Evolutionary conservation across 1,140 invertebrate species (phyloP), one percentile per base, ranked within the genome.

Genomic region (Drosophila bipectinata): DNA sequence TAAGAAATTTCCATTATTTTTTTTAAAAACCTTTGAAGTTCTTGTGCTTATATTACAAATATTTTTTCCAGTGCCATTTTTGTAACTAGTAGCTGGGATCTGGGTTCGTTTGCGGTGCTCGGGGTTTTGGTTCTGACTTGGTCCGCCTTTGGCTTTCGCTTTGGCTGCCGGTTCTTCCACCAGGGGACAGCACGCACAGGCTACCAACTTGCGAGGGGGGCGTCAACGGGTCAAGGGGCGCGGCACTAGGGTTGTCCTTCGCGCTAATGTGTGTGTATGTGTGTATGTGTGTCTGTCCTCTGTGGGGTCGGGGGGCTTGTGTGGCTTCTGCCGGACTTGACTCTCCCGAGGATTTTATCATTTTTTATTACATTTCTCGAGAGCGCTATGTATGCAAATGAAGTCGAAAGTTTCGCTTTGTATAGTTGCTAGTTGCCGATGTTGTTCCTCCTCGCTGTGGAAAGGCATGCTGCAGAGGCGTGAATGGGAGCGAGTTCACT

Each of bases 311-410:
- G 9, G 32, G 32, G 41, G 41, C 41, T 44, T 54, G 21, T 44
- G 48, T 37, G 30, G 41, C 10, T 44, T 44, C 41, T 44, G 51
- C 48, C 12, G 54, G 15, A 55, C 54, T 58, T 51, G 7, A n/a
- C 60, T 84, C 81, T 79, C 80, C 53, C 14, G 83, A 88, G 83
- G 79, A 81, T 88, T 88, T 88, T 88, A 88, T 88, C 83, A 88
- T 88, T 88, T 88, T 87, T 88, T 88, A 88, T 88, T 88, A 83
- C 83, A 73, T 73, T 88, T 87, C 83, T 88, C 78, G 83, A 88
- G 83, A 83, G 83, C 83, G 84, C 83, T 88, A 88, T 88, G 83
- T 88, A 88, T 88, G 83, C 83, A 88, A 88, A 88, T 88, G 83
- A 88, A 88, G 84, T 79, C 72, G 83, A 88, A 88, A 88, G 83